Base-by-base conservation (phyloP, 1,140 invertebrate species). In the Phymastichus coffea region DNA sequence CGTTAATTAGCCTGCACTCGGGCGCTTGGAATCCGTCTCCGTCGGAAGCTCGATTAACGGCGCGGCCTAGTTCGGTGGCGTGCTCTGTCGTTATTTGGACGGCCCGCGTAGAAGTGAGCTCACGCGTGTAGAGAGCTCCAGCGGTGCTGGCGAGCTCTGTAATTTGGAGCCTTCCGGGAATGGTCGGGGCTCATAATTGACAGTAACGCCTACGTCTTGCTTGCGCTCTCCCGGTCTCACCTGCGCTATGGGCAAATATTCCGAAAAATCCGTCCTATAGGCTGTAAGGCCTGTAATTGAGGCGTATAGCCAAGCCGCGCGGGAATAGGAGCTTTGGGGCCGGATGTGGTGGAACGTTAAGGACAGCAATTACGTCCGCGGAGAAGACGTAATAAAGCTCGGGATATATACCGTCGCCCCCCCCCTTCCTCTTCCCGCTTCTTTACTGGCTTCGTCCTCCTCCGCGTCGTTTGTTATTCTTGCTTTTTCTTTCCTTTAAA, bases 91-190 rank as follows among this genome's bases (percentile, higher is more conserved):
- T n/a, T n/a, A n/a, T n/a, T n/a, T n/a, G n/a, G n/a, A n/a, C n/a
- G n/a, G n/a, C n/a, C n/a, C n/a, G n/a, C n/a, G n/a, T n/a, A n/a
- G n/a, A n/a, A n/a, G n/a, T n/a, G n/a, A n/a, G n/a, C n/a, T n/a
- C n/a, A n/a, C n/a, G n/a, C n/a, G n/a, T n/a, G n/a, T n/a, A n/a
- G n/a, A n/a, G n/a, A n/a, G n/a, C n/a, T n/a, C n/a, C n/a, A n/a
- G n/a, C n/a, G n/a, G n/a, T n/a, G 12, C 28, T 12, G 6, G 28
- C 28, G 52, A 59, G 57, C 63, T 64, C 65, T 71, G 64, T 71
- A 73, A 71, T 73, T 73, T 71, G 33, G 67, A 69, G 55, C 69
- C 70, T 73, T 73, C 71, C 68, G 70, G 70, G 71, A 73, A 73
- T 70, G 67, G 71, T 67, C 64, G 61, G 69, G 67, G 66, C 69